Evolutionary conservation across 1,140 invertebrate genomes (phyloP).

Genomic region (Watersipora subatra): DNA sequence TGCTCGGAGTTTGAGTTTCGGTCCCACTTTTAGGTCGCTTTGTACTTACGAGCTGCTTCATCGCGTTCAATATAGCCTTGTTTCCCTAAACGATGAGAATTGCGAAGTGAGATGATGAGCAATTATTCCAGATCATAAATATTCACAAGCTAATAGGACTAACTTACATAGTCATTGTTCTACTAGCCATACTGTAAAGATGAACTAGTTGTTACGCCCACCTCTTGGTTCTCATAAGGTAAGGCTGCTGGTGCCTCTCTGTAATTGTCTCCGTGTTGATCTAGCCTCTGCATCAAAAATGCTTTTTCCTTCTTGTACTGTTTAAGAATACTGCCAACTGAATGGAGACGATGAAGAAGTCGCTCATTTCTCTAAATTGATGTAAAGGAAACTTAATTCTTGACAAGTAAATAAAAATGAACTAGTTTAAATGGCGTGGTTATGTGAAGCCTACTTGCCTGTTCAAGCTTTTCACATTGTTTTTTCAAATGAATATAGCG

Average conservation of each 20-base stretch:
- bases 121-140: too few relatives aligned
- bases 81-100: background rate
- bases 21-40: background rate
- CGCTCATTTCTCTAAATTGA: conserved; percentile 34
- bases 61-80: background rate
- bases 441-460: too few relatives aligned
- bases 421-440: too few relatives aligned
- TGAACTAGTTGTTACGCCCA: too few relatives aligned
- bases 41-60: background rate
- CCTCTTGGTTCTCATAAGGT: background rate
- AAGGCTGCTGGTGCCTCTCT: conserved; percentile 27
- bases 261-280: conserved; percentile 31
- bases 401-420: too few relatives aligned
- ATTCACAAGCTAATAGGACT: too few relatives aligned
- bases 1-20: conserved; percentile 9
- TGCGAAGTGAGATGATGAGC: background rate
- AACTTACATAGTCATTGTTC: too few relatives aligned
- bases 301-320: conserved; percentile 30
- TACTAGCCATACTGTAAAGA: too few relatives aligned
- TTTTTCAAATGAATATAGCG: background rate
- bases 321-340: conserved; percentile 31
- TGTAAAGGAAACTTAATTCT: too few relatives aligned
- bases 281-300: conserved; percentile 22
- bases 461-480: background rate
- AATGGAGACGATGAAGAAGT: conserved; percentile 29